These are phyloP conservation scores for Furnarius figulus DNA, from an alignment of 2,113 vertebrate genomes.

Conservation along the genomic window DNA sequence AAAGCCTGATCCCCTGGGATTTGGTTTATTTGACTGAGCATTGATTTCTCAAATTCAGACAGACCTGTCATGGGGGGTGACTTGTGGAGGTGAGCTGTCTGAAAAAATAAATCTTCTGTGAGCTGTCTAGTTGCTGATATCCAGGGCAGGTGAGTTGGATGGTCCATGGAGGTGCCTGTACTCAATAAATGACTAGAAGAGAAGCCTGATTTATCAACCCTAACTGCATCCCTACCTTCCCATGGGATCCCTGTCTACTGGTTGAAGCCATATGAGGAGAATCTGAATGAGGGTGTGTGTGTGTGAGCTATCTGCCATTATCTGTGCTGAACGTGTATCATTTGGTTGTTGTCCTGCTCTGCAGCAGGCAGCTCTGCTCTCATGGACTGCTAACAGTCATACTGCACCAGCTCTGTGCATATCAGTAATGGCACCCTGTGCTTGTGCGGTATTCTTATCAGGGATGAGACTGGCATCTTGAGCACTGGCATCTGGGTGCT, in stretches of 20 bases:
- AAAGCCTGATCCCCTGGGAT: neutral
- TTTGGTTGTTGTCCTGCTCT: neutral
- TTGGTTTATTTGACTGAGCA: neutral
- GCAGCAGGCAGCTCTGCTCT: neutral
- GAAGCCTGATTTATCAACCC: neutral
- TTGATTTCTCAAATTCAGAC: neutral
- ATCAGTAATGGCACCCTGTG: neutral
- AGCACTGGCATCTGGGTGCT: neutral
- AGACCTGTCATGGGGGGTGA: neutral
- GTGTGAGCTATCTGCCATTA: neutral
- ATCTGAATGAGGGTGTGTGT: neutral
- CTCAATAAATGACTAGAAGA: neutral
- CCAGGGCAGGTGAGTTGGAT: neutral
- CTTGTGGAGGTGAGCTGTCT: neutral
- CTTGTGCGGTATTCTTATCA: neutral
- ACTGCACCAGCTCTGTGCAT: neutral
- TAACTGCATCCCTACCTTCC: neutral
- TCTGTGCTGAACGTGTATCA: rapidly evolving
- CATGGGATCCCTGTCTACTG: neutral
- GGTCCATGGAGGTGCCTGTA: neutral
- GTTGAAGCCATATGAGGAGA: neutral
- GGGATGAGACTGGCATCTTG: neutral
- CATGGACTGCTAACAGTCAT: neutral
- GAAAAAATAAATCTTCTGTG: neutral
- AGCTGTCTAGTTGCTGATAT: neutral